These are phyloP conservation scores for Nibea coibor DNA, from an alignment of 2,113 vertebrate species.

Conservation along the genomic window DNA sequence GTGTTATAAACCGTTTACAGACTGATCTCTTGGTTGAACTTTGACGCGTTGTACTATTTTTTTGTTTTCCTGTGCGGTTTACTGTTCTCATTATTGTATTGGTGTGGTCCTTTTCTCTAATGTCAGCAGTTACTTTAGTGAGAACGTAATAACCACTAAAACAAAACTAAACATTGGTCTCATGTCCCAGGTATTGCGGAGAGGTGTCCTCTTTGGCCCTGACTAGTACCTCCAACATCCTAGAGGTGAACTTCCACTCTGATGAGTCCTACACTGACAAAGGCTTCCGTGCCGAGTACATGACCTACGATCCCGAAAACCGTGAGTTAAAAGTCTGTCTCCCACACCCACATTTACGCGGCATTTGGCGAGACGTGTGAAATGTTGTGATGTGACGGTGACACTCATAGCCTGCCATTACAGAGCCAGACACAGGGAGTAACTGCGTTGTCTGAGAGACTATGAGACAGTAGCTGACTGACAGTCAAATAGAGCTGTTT, in stretches of 20 bases:
- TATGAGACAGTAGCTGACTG: constrained; percentile 41
- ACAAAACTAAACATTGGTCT: neutral
- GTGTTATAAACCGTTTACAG: neutral
- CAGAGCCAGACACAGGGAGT: neutral
- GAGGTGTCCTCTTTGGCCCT: constrained; percentile 73
- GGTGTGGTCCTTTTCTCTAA: neutral
- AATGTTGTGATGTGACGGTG: constrained; percentile 32
- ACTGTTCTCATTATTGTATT: neutral
- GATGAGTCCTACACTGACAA: constrained; percentile 85
- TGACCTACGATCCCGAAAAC: constrained; percentile 76
- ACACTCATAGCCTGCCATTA: constrained; percentile 44
- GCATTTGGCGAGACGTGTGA: constrained; percentile 11
- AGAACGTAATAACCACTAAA: neutral
- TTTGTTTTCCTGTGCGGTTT: neutral
- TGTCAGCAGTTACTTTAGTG: neutral
- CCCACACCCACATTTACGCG: neutral
- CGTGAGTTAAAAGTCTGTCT: constrained; percentile 77
- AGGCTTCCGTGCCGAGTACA: constrained; percentile 82
- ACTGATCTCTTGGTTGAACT: neutral
- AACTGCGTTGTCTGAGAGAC: constrained; percentile 26
- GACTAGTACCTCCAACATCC: constrained; percentile 62
- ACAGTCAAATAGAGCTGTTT: constrained; percentile 59
- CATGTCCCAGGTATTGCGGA: constrained; percentile 81
- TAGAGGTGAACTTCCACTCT: constrained; percentile 80
- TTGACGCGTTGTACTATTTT: neutral